A percentile compares a stretch with the other conserved stretches of the same genome.
Evolutionary conservation across 2,113 vertebrate genomes (phyloP).

Genomic region (Promerops cafer): DNA sequence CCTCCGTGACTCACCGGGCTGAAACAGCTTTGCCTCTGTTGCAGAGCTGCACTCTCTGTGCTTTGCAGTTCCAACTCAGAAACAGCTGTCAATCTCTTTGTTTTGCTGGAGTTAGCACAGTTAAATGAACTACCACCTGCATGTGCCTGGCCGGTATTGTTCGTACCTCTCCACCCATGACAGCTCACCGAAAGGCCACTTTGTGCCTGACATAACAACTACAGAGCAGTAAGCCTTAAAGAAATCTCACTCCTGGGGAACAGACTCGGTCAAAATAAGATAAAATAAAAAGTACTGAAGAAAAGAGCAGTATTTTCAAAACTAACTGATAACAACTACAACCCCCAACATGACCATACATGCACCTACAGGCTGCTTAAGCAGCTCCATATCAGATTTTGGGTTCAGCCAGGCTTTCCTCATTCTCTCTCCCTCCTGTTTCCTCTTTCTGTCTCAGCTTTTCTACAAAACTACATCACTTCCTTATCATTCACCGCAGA

Average conservation of each 20-base stretch:
- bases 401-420: neutral
- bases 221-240: neutral
- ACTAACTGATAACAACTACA: neutral
- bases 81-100: neutral
- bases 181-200: neutral
- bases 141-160: neutral
- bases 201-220: neutral
- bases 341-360: neutral
- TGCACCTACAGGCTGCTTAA: neutral
- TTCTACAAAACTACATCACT: neutral
- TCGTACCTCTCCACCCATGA: slow-evolving; percentile 27
- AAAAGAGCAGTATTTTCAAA: neutral
- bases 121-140: neutral
- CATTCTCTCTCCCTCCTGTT: neutral
- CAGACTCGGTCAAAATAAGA: neutral
- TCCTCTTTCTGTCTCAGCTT: neutral
- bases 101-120: neutral
- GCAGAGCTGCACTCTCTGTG: neutral
- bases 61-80: neutral
- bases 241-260: neutral
- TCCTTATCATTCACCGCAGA: neutral
- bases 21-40: neutral
- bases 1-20: neutral
- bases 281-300: neutral
- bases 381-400: neutral